A percentile compares a stretch with the other conserved stretches of the same genome.
phyloP scores from a whole-genome alignment of 2,888 invertebrate species.

The Acanthosepion esculentum region DNA sequence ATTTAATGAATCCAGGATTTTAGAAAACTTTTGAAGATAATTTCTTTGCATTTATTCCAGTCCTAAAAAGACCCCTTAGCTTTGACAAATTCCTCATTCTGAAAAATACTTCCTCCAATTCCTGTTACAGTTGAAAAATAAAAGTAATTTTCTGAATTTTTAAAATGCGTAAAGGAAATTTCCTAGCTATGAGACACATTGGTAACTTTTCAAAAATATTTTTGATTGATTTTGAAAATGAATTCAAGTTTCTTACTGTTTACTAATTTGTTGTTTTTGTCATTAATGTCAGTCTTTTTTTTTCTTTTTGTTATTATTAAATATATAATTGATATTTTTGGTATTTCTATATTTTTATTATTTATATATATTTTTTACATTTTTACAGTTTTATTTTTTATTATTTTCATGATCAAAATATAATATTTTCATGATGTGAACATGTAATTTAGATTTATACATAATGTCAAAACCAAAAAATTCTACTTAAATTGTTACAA shows the following conservation, averaged over 20 bases:
- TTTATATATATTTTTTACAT: background rate
- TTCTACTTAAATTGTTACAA: background rate
- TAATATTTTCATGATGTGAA: background rate
- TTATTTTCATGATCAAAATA: background rate
- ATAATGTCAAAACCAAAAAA: background rate
- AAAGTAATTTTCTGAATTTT: background rate
- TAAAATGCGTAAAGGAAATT: background rate
- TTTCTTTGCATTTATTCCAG: background rate
- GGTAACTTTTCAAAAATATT: background rate
- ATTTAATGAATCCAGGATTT: background rate
- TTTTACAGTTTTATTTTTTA: slow-evolving; percentile 16
- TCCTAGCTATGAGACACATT: background rate
- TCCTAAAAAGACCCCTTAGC: background rate
- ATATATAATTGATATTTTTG: background rate
- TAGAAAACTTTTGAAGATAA: background rate
- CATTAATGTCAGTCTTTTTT: background rate
- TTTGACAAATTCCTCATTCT: background rate
- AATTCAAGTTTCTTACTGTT: slow-evolving; percentile 17
- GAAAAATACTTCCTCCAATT: background rate
- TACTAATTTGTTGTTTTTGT: background rate
- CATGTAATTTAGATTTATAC: background rate
- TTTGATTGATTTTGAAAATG: background rate
- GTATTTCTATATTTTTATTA: background rate
- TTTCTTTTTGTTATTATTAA: background rate
- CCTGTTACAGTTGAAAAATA: slow-evolving; percentile 14